phyloP scores from a whole-genome alignment of 2,797 vertebrate genomes.

The Micromesistius poutassou region DNA sequence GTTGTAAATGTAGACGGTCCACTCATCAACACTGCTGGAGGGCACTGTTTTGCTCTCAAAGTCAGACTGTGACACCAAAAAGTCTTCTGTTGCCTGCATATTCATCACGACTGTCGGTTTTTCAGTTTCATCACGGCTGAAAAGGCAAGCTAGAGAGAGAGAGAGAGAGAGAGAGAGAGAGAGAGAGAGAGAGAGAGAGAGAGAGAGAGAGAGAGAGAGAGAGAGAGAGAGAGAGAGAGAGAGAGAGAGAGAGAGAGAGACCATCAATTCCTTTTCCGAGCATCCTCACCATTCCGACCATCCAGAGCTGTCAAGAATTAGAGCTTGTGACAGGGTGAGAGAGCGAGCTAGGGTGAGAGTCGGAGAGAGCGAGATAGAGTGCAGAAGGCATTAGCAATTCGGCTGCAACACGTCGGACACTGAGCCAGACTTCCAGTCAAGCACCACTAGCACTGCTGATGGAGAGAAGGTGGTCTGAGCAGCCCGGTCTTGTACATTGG shows the following conservation, averaged over 20 bases:
- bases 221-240: not conserved
- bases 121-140: not conserved
- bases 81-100: not conserved
- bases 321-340: not conserved
- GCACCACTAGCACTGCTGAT: not conserved
- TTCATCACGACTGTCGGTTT: not conserved
- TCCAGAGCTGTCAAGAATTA: not conserved
- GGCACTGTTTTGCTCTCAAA: not conserved
- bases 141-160: conserved; percentile 7
- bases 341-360: not conserved
- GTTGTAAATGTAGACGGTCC: too few species aligned
- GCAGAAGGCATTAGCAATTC: not conserved
- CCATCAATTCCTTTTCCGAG: not conserved
- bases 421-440: not conserved
- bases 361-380: not conserved
- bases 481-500: not conserved
- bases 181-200: not conserved
- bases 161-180: conserved; percentile 13
- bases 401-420: conserved; percentile 10
- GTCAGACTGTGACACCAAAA: not conserved
- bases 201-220: conserved; percentile 13
- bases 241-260: conserved; percentile 13
- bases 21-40: too few species aligned
- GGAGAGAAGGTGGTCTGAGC: not conserved
- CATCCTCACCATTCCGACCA: not conserved